Conservation (phyloP, 2,888 invertebrate genomes). For the Pteria penguin region DNA sequence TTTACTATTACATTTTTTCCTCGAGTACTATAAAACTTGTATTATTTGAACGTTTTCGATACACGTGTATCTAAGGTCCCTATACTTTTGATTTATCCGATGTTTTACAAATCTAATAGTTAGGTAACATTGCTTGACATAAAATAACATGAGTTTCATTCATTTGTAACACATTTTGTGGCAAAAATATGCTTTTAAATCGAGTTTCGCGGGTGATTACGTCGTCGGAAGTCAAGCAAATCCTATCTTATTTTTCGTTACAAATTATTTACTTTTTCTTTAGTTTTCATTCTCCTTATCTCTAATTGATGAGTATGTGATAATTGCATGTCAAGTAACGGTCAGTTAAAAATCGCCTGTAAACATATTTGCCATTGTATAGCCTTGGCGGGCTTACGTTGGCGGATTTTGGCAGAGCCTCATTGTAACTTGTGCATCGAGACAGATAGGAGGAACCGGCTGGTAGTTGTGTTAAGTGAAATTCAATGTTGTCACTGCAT, state of each 20-base stretch:
- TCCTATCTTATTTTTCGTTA: neutral
- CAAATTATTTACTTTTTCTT: neutral
- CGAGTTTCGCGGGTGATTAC: constrained; percentile 33
- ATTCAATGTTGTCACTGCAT: no score
- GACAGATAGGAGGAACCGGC: neutral
- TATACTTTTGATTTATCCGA: no score
- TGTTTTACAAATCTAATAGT: no score
- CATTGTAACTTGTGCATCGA: neutral
- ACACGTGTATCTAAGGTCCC: no score
- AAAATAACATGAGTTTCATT: neutral
- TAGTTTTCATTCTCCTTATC: no score
- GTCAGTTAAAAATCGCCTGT: neutral
- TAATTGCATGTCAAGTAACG: neutral
- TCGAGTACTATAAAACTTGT: no score
- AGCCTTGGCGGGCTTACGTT: neutral
- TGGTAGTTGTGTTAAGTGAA: no score
- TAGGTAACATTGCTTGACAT: no score
- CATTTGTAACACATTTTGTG: neutral
- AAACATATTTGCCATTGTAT: neutral
- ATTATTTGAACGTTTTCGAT: no score
- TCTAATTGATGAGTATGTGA: neutral
- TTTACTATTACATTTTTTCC: no score
- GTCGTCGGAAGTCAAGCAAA: constrained; percentile 35
- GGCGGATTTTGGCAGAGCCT: neutral
- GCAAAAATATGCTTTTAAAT: constrained; percentile 19